phyloP scores from a whole-genome alignment of 1,140 invertebrate genomes.

The Lepidotrigona ventralis region DNA sequence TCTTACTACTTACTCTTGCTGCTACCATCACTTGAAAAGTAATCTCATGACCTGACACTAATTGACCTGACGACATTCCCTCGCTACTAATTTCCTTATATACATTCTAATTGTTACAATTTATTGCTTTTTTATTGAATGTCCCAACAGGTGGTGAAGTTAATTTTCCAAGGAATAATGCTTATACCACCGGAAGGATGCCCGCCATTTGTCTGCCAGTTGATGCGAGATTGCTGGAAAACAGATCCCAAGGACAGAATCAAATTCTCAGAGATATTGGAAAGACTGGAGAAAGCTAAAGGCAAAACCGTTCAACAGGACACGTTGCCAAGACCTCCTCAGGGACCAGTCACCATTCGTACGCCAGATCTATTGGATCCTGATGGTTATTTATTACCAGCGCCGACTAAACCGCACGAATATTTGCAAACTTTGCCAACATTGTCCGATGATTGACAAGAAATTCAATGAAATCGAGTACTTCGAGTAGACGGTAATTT shows the following conservation, averaged over 20 bases:
- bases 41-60: too few species aligned
- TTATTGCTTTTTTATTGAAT: neutral
- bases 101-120: neutral
- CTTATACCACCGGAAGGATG: conserved; percentile 91
- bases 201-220: conserved; percentile 87
- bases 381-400: conserved; percentile 83
- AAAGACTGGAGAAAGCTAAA: conserved; percentile 82
- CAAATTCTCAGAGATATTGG: conserved; percentile 86
- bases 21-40: neutral
- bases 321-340: conserved; percentile 80
- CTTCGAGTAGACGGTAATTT: neutral
- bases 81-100: neutral
- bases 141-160: conserved; percentile 85
- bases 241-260: conserved; percentile 89
- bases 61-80: too few species aligned
- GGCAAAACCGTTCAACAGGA: conserved; percentile 72
- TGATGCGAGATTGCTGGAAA: conserved; percentile 94
- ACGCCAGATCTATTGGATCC: conserved; percentile 79
- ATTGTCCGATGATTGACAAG: conserved; percentile 26
- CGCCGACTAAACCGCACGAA: conserved; percentile 78
- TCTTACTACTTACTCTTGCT: neutral
- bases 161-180: conserved; percentile 91
- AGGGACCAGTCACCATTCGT: conserved; percentile 77
- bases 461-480: neutral
- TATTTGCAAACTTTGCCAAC: conserved; percentile 80